Base-by-base conservation (phyloP, 2,113 vertebrate genomes). In the Shinisaurus crocodilurus region DNA sequence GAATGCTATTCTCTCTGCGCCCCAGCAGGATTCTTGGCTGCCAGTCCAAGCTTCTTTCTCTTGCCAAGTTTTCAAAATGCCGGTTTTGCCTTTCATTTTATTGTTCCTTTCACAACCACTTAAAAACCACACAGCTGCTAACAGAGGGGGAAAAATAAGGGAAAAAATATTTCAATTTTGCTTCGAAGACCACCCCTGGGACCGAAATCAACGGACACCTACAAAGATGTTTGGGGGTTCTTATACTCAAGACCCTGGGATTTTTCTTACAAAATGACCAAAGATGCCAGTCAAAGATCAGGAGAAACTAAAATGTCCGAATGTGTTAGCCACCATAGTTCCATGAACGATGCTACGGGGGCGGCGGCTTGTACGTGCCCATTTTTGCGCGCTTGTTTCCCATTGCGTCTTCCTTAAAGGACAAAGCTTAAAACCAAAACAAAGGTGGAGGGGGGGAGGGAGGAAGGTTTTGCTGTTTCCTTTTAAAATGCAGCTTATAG, bases 1-100 rank as follows among this genome's bases (percentile, higher is more conserved):
- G 90, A 95, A 94, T 93, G 90, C 94, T 95, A 90, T 95, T 96
- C 95, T 97, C 97, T 96, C 96, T 97, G 97, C 95, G 97, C 97
- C 98, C 96, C 98, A 98, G 98, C 98, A 97, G 98, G 98, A 97
- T 97, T 97, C 97, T 97, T 98, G 98, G 98, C 98, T 98, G 97
- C 97, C 94, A 96, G 94, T 98, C 97, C 97, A 96, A 96, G 92
- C 96, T 97, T 95, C 97, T 96, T 96, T 97, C 96, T 96, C 93
- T 93, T 97, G 98, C 97, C 97, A 98, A 97, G 97, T 98, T 97
- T 97, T 97, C 87, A 95, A 96, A 93, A 97, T 89, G 92, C 92
- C 76, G 91, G 94, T 94, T 95, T 97, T 96, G 95, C 97, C 96
- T 98, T 97, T 97, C 96, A 94, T 97, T 96, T 97, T 96, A 95